A percentile compares a stretch with the other conserved stretches of the same genome.
phyloP scores from a whole-genome alignment of 2,113 vertebrate species.

The Dermatemys mawii region DNA sequence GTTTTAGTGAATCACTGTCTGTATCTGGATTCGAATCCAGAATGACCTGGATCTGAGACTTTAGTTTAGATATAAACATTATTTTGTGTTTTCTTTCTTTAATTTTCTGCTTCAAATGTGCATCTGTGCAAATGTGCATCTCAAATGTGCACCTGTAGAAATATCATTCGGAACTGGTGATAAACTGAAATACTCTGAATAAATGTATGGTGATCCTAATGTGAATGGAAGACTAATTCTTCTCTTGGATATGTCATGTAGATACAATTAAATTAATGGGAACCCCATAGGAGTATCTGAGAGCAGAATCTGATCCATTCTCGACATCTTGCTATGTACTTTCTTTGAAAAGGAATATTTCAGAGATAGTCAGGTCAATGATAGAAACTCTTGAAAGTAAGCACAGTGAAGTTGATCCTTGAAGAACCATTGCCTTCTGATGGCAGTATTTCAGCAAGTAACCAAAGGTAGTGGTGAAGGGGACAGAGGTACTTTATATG shows the following conservation, averaged over 20 bases:
- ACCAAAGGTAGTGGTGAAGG: constrained; percentile 52
- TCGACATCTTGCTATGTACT: constrained; percentile 64
- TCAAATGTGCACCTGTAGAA: neutral
- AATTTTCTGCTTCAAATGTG: neutral
- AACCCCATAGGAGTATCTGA: neutral
- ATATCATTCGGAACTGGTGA: neutral
- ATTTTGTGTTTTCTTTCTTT: neutral
- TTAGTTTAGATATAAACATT: accelerated
- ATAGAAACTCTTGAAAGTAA: constrained; percentile 40
- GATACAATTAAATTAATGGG: constrained; percentile 9
- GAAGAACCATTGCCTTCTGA: constrained; percentile 72
- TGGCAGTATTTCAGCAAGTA: constrained; percentile 69
- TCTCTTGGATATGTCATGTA: neutral
- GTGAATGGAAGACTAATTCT: constrained; percentile 19
- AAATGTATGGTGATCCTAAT: neutral
- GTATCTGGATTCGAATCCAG: neutral
- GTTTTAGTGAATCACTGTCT: neutral
- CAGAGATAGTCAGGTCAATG: constrained; percentile 61
- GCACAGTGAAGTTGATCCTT: constrained; percentile 61
- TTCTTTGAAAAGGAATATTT: constrained; percentile 60
- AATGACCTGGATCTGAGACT: neutral
- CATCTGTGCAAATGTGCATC: too few species aligned
- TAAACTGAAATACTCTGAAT: neutral
- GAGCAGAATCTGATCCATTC: constrained; percentile 36
- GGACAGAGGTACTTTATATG: constrained; percentile 58